Base-by-base conservation (phyloP, 1,140 invertebrate genomes). In the Diplogasteroides magnus region DNA sequence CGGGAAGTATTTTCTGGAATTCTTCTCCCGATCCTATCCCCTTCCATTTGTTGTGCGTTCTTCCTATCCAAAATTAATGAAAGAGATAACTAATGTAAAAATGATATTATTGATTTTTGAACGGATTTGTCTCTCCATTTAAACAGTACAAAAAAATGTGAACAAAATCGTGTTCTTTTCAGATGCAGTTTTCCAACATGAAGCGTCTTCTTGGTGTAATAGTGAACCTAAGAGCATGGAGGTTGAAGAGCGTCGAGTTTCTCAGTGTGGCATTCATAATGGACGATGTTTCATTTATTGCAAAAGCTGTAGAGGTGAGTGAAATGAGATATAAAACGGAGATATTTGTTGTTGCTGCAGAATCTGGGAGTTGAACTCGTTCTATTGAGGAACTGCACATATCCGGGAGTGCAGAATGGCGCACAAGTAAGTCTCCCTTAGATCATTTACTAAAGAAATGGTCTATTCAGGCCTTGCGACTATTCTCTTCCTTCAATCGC, bases 301-400 rank as follows among this genome's bases (percentile, higher is more conserved):
- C 6, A 19, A 48, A 48, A 19, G 37, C 37, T 19, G 37, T 48
- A 6, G 37, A 48, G 37, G 37, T 48, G n/a, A n/a, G n/a, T n/a
- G n/a, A n/a, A n/a, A n/a, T n/a, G n/a, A n/a, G n/a, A n/a, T n/a
- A n/a, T n/a, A n/a, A n/a, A 48, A 6, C 6, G 37, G 6, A 48
- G 37, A 48, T 48, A 19, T 11, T 19, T 48, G 19, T 48, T 48
- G 19, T 48, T 48, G 37, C 6, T 48, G 37, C 26, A 68, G 65
- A 72, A 67, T 19, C 65, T 72, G 15, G 70, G 70, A 1, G 70
- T 72, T 0, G 70, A 72, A 48, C 25, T 72, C 31, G 70, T 72
- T 37, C 61, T 72, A 6, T 64, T 72, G 26, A 57, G 65, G 0
- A 72, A 72, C 26, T 72, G 70, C 37, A 72, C 70, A 31, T 72